These are phyloP conservation scores for Acronicta leporina DNA, from an alignment of 2,888 invertebrate genomes.

Conservation along the genomic window DNA sequence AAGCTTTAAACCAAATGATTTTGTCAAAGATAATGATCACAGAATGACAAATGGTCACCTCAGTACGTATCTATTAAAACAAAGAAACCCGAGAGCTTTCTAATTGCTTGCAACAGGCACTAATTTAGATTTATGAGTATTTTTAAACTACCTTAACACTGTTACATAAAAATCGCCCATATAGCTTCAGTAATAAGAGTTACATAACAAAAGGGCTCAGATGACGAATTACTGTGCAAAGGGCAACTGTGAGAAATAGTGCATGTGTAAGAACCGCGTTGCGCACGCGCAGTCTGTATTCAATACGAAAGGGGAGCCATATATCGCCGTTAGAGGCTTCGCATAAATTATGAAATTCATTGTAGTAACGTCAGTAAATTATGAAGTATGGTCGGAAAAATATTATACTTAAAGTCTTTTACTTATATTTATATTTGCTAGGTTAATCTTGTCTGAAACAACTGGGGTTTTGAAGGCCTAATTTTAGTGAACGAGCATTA, in stretches of 20 bases:
- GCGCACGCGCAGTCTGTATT: conserved; percentile 13
- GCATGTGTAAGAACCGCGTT: conserved; percentile 18
- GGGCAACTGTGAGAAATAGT: conserved; percentile 45
- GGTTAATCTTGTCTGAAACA: no score
- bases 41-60: conserved; percentile 51
- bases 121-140: conserved; percentile 69
- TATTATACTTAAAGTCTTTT: background rate
- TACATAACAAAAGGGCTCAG: conserved; percentile 8
- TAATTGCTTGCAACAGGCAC: conserved; percentile 75
- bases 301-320: conserved; percentile 21
- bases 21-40: conserved; percentile 55
- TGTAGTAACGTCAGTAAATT: background rate
- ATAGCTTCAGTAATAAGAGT: background rate
- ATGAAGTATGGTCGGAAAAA: conserved; percentile 6
- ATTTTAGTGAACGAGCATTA: no score
- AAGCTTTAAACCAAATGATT: conserved; percentile 43
- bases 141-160: conserved; percentile 41
- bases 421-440: background rate
- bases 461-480: no score
- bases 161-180: conserved; percentile 25
- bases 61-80: conserved; percentile 65
- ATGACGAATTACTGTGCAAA: conserved; percentile 34
- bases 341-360: conserved; percentile 13
- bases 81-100: conserved; percentile 77
- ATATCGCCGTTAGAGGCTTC: conserved; percentile 5